These are phyloP conservation scores for Platichthys flesus DNA, from an alignment of 2,113 vertebrate genomes.

Conservation along the genomic window DNA sequence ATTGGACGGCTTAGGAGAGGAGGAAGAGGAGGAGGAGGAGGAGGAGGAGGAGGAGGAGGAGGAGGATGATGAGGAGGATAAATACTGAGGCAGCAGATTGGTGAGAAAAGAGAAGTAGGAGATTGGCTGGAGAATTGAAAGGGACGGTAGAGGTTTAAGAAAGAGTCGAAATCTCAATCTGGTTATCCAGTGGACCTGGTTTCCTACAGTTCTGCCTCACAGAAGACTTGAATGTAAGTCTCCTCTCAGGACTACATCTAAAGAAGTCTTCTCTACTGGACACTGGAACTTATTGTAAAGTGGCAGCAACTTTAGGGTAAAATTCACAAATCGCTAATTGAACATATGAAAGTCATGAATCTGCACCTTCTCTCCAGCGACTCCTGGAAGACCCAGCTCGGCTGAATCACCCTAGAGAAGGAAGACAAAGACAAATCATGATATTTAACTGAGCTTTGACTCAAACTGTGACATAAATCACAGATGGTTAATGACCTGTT, in stretches of 20 bases:
- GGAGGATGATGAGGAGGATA: conserved; percentile 28
- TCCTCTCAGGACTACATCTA: not conserved
- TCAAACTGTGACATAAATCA: not conserved
- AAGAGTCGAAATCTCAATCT: not conserved
- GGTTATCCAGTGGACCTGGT: not conserved
- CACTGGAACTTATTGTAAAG: too few relatives aligned
- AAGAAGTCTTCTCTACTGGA: not conserved
- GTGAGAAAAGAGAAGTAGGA: conserved; percentile 68
- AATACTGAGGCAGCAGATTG: conserved; percentile 69
- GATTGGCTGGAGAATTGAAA: conserved; percentile 71
- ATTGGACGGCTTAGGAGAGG: conserved; percentile 47
- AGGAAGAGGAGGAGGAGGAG: conserved; percentile 35
- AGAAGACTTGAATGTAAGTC: not conserved
- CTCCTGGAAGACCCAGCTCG: conserved; percentile 86
- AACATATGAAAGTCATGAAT: conserved; percentile 6
- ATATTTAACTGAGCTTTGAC: not conserved
- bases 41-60: conserved; percentile 27
- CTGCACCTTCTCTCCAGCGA: conserved; percentile 88
- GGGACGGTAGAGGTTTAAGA: conserved; percentile 39
- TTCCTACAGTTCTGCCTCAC: not conserved
- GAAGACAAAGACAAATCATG: conserved; percentile 9
- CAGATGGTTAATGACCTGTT: not conserved
- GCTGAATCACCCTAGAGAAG: conserved; percentile 86
- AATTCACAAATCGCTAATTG: too few relatives aligned
- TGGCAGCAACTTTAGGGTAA: too few relatives aligned